These are phyloP conservation scores for Neopelma chrysocephalum DNA, from an alignment of 2,797 vertebrate genomes.

Conservation along the genomic window DNA sequence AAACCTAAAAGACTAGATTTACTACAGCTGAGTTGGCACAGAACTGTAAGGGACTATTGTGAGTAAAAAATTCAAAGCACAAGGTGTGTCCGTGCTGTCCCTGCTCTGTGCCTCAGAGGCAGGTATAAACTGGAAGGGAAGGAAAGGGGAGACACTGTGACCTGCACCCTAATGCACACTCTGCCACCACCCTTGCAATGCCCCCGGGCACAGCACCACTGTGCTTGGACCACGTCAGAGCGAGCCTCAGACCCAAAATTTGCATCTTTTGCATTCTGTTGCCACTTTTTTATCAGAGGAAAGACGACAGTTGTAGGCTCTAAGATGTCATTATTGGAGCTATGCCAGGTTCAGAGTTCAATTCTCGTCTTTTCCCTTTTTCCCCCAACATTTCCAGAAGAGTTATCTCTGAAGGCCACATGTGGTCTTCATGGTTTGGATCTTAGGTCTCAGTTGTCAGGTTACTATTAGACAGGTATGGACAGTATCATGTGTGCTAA, in stretches of 20 bases:
- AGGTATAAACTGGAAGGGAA: neutral
- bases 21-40: neutral
- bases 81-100: neutral
- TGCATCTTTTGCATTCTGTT: neutral
- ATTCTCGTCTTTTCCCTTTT: neutral
- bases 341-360: neutral
- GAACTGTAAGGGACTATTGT: neutral
- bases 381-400: accelerated
- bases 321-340: neutral
- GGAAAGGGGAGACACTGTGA: neutral
- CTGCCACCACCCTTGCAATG: neutral
- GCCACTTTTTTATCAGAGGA: neutral
- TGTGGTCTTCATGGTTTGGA: neutral
- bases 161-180: accelerated
- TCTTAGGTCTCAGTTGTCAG: neutral
- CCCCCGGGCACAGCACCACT: accelerated
- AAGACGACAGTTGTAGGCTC: neutral
- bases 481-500: neutral
- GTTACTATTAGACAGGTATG: neutral
- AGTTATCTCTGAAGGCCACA: neutral
- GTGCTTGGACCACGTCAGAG: neutral
- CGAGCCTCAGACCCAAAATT: neutral
- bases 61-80: neutral
- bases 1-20: neutral
- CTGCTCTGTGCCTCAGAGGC: neutral